phyloP scores from a whole-genome alignment of 2,113 vertebrate genomes.

The Gambusia affinis region DNA sequence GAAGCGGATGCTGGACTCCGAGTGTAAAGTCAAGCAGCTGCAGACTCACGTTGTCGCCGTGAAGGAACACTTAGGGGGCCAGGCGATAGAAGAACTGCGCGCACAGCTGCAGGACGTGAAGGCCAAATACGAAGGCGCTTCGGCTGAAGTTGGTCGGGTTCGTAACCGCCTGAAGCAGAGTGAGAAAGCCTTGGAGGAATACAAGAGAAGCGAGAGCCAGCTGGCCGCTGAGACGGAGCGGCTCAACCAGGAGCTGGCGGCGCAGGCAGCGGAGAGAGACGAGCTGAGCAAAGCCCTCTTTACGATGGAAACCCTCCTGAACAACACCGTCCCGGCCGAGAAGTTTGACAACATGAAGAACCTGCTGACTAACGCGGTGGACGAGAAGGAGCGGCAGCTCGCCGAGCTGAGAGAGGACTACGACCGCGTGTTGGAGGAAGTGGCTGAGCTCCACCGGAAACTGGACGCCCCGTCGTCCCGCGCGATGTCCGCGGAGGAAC shows the following conservation, averaged over 20 bases:
- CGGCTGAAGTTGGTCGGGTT: slow-evolving; percentile 89
- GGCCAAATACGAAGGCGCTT: slow-evolving; percentile 90
- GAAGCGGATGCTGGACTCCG: slow-evolving; percentile 97
- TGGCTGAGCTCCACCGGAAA: slow-evolving; percentile 81
- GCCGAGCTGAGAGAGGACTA: slow-evolving; percentile 83
- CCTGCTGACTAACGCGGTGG: slow-evolving; percentile 83
- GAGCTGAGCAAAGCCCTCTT: slow-evolving; percentile 67
- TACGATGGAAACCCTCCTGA: slow-evolving; percentile 81
- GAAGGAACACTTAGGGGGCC: slow-evolving; percentile 88
- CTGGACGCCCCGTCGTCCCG: slow-evolving; percentile 68
- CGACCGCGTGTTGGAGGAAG: slow-evolving; percentile 82
- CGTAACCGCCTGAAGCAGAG: slow-evolving; percentile 92
- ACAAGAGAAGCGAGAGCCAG: slow-evolving; percentile 86
- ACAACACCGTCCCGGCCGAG: slow-evolving; percentile 80
- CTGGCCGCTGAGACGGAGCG: slow-evolving; percentile 84
- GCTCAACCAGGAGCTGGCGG: slow-evolving; percentile 81
- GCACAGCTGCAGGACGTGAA: slow-evolving; percentile 90
- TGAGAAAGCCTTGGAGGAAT: slow-evolving; percentile 87
- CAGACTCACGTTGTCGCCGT: slow-evolving; percentile 94
- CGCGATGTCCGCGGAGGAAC: slow-evolving; percentile 80
- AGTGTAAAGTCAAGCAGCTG: slow-evolving; percentile 96
- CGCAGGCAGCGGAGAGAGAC: slow-evolving; percentile 78
- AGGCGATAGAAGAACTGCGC: slow-evolving; percentile 84
- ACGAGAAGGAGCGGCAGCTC: slow-evolving; percentile 86
- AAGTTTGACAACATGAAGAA: slow-evolving; percentile 92